Conservation (phyloP, 1,140 invertebrate species). For the Mycetomoellerius zeteki region DNA sequence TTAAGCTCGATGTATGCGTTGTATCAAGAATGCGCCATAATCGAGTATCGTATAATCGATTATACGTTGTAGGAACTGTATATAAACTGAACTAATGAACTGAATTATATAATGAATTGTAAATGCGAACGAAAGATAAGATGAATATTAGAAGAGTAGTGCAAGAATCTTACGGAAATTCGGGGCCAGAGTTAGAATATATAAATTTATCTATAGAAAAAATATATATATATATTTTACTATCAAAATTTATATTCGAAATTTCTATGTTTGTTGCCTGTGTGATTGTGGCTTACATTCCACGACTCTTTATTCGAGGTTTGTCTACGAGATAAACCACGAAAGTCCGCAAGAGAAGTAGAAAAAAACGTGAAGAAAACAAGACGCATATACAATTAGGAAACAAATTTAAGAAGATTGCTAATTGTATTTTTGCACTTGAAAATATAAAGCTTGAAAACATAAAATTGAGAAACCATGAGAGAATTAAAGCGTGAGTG, state of each 20-base stretch:
- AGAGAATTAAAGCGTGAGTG: conserved; percentile 31
- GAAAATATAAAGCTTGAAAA: conserved; percentile 46
- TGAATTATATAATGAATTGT: conserved; percentile 41
- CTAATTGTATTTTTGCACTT: conserved; percentile 73
- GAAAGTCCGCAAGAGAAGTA: conserved; percentile 28
- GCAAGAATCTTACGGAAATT: conserved; percentile 83
- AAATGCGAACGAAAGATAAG: conserved; percentile 27
- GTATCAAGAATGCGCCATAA: conserved; percentile 33
- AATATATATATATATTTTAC: conserved; percentile 83
- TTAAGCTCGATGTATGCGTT: conserved; percentile 21
- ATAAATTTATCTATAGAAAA: conserved; percentile 78
- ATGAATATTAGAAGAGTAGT: conserved; percentile 66
- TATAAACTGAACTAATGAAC: conserved; percentile 61
- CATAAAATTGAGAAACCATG: conserved; percentile 51
- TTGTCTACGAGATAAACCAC: conserved; percentile 18
- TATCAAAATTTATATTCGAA: conserved; percentile 87
- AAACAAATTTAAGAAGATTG: conserved; percentile 56
- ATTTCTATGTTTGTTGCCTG: conserved; percentile 85
- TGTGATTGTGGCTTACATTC: conserved; percentile 86
- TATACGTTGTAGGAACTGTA: conserved; percentile 57
- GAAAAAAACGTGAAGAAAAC: conserved; percentile 12
- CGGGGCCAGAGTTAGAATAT: conserved; percentile 85
- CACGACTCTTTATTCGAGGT: conserved; percentile 75
- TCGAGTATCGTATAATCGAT: conserved; percentile 48
- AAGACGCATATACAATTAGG: conserved; percentile 52